Base-by-base conservation (phyloP, 2,113 vertebrate species). In the Budorcas taxicolor region DNA sequence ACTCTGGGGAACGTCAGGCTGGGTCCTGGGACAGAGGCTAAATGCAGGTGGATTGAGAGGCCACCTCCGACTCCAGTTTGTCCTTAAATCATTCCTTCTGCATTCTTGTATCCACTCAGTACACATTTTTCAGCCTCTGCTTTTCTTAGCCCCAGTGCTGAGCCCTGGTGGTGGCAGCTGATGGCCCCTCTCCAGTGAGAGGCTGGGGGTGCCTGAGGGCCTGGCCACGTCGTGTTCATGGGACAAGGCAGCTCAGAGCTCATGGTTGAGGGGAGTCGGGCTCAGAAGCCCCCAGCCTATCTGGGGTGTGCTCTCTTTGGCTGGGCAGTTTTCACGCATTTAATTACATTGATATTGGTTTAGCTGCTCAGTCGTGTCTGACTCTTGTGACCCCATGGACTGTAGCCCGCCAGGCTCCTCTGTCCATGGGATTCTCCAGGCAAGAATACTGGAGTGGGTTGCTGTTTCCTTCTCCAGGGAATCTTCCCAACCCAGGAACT, bases 221-320 rank as follows among this genome's bases (percentile, higher is more conserved):
- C 16, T 7, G 40, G 40, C 71, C 71, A 11, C 0, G 0, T 6
- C 25, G 21, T 25, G 2, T 53, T 43, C 3, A 2, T 13, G 40
- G 47, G 9, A 47, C 29, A 52, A 12, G 31, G 57, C n/a, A 74
- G 27, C 10, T 23, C 10, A 4, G 45, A 36, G 33, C 45, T 57
- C 36, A 7, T 27, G 67, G 8, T 5, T 4, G 3, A 50, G 12
- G 9, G 21, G 45, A 2, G 15, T 17, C 33, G 40, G 47, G 8
- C 27, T 19, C 60, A 8, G 36, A 2, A 57, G 40, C 36, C 33
- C 21, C 7, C 62, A 58, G 40, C 7, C 55, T 27, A 0, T 53
- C 71, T 86, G 67, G 31, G 15, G 8, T 43, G 17, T 87, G 27
- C 31, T 60, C 45, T 96, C 36, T 92, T 83, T 50, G 27, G 25